phyloP scores from a whole-genome alignment of 2,113 vertebrate genomes.

The Panthera leo region DNA sequence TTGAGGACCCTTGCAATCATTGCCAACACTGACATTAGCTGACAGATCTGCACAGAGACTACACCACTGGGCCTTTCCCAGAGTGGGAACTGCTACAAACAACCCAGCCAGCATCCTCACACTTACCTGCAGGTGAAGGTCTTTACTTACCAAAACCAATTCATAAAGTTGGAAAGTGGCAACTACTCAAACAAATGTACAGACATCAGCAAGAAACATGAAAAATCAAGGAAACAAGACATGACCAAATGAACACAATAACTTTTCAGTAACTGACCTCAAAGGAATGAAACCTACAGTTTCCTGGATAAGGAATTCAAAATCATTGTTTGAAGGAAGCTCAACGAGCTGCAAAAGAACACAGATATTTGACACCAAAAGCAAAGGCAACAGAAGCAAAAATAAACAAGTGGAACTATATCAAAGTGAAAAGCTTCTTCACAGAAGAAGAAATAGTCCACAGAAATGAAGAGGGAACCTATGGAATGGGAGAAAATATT shows the following conservation, averaged over 20 bases:
- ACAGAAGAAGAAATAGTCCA: background rate
- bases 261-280: background rate
- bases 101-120: background rate
- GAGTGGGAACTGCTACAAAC: background rate
- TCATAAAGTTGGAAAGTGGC: background rate
- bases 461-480: background rate
- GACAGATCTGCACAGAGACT: background rate
- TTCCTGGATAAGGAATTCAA: background rate
- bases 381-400: background rate
- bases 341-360: background rate
- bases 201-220: background rate
- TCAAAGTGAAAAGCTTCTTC: background rate
- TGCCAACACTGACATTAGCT: background rate
- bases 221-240: background rate
- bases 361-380: background rate
- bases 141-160: background rate
- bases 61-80: no score
- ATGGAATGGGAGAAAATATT: background rate
- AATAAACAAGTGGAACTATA: background rate
- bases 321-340: background rate
- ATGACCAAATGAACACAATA: background rate
- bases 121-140: background rate
- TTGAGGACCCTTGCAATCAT: background rate
- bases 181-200: background rate
- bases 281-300: background rate